Evolutionary conservation across 2,113 vertebrate species (phyloP).

Genomic region (Panthera uncia): DNA sequence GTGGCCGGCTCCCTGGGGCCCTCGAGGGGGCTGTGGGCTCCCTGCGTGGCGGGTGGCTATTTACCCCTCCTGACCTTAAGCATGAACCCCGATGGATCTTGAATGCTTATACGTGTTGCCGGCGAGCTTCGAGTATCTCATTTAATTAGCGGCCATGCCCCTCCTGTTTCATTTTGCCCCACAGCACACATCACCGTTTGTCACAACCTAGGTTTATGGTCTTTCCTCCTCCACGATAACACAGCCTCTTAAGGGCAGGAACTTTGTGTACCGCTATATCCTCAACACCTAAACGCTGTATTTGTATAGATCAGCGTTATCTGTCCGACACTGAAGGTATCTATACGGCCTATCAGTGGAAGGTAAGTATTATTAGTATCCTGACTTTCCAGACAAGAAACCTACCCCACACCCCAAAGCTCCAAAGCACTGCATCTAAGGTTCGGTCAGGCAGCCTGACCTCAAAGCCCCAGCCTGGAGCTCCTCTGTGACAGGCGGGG

Average conservation of each 20-base stretch:
- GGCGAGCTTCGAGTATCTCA: not conserved
- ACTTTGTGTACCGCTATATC: too few relatives aligned
- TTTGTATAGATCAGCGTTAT: not conserved
- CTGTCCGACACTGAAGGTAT: not conserved
- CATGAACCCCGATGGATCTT: rapidly evolving
- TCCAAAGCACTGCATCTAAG: rapidly evolving
- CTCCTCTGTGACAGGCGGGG: too few relatives aligned
- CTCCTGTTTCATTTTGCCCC: rapidly evolving
- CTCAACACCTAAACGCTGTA: not conserved
- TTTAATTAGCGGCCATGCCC: rapidly evolving
- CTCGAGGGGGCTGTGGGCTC: not conserved
- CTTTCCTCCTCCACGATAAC: not conserved
- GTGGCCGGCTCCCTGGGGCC: not conserved
- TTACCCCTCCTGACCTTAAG: rapidly evolving
- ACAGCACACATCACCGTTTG: rapidly evolving
- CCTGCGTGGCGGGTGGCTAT: not conserved
- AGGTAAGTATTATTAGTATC: not conserved
- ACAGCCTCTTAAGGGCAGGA: not conserved
- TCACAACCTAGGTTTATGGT: rapidly evolving
- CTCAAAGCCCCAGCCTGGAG: not conserved
- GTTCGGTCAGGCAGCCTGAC: not conserved
- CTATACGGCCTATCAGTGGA: rapidly evolving
- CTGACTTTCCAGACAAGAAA: not conserved
- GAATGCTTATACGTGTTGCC: rapidly evolving
- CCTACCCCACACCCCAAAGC: too few relatives aligned